Evolutionary conservation across 2,888 invertebrate genomes (phyloP).

Genomic region (Euphydryas editha): DNA sequence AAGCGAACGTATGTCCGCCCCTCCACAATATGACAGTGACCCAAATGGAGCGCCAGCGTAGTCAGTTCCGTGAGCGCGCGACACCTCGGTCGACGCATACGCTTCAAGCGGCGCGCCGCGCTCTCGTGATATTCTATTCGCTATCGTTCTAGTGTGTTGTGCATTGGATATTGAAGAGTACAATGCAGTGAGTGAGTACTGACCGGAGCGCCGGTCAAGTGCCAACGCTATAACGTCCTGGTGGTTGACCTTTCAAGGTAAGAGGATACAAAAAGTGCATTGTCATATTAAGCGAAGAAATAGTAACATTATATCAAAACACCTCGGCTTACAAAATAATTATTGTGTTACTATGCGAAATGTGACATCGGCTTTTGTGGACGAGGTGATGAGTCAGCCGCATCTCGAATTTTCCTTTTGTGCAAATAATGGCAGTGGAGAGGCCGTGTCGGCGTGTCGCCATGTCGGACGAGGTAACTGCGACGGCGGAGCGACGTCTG

Average conservation of each 20-base stretch:
- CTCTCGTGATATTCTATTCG: conserved; percentile 52
- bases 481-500: conserved; percentile 48
- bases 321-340: conserved; percentile 40
- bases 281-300: conserved; percentile 48
- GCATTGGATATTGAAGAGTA: conserved; percentile 74
- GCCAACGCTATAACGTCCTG: conserved; percentile 52
- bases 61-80: conserved; percentile 80
- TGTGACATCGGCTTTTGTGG: conserved; percentile 53
- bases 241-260: conserved; percentile 64
- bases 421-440: conserved; percentile 65
- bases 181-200: conserved; percentile 70
- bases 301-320: conserved; percentile 14
- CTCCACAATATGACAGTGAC: conserved; percentile 81
- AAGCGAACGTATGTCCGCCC: conserved; percentile 75
- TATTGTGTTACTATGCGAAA: conserved; percentile 54
- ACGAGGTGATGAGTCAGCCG: conserved; percentile 72
- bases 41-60: conserved; percentile 81
- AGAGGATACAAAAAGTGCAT: conserved; percentile 54
- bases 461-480: conserved; percentile 42
- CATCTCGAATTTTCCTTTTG: conserved; percentile 80
- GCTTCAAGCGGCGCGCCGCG: conserved; percentile 47
- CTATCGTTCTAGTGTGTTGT: conserved; percentile 70
- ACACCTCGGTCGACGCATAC: conserved; percentile 57
- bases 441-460: conserved; percentile 58
- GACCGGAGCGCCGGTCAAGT: conserved; percentile 56